Conservation (phyloP, 2,113 vertebrate species). For the Mungos mungo region DNA sequence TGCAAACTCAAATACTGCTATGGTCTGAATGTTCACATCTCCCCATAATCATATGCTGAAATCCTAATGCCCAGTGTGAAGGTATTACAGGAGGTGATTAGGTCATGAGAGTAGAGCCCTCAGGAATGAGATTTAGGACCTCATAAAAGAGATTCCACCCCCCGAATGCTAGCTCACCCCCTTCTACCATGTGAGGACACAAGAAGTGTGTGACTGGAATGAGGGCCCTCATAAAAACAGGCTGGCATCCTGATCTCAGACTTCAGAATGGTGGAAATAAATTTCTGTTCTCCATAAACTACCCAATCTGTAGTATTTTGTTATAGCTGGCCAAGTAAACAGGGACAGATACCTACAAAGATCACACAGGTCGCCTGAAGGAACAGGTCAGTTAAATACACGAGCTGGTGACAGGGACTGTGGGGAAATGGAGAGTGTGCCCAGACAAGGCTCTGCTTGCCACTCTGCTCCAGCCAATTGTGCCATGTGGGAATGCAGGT, state of each 20-base stretch:
- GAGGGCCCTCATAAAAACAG: background rate
- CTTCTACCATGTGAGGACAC: background rate
- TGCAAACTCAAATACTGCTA: background rate
- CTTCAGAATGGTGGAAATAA: background rate
- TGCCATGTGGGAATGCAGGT: background rate
- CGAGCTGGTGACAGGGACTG: background rate
- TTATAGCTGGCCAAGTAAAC: background rate
- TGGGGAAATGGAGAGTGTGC: background rate
- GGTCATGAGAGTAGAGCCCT: background rate
- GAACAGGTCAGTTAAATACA: background rate
- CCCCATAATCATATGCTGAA: background rate
- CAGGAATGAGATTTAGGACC: background rate
- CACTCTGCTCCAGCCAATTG: background rate
- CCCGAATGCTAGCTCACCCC: background rate
- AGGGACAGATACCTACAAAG: background rate
- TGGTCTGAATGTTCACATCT: background rate
- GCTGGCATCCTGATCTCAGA: background rate
- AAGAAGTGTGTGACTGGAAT: background rate
- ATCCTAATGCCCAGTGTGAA: background rate
- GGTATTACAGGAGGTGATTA: background rate
- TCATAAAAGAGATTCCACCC: background rate
- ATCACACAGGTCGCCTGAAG: background rate
- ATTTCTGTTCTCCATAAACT: background rate
- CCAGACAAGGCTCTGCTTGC: background rate
- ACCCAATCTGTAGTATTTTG: background rate